Evolutionary conservation across 1,140 invertebrate genomes (phyloP), one percentile per base, ranked within the genome.

Genomic region (Leptopilina clavipes): DNA sequence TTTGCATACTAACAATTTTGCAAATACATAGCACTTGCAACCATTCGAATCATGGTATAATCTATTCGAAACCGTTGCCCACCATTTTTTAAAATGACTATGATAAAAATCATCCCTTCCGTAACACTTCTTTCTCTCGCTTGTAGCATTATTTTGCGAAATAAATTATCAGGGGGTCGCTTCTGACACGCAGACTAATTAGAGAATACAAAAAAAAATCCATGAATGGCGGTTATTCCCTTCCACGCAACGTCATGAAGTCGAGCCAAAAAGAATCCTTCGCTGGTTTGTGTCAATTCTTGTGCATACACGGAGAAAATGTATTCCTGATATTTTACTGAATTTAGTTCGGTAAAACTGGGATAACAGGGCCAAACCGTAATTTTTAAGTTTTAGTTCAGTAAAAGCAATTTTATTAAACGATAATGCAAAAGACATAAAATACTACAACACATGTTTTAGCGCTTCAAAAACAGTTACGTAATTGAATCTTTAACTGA

Each of bases 21-120:
- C 25, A 65, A 65, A n/a, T n/a, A n/a, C n/a, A 65, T 14, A n/a
- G 59, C 14, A 31, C 8, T 19, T 5, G 19, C 8, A 65, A 65
- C 7, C 56, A 37, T n/a, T 31, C 12, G 14, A 65, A 65, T 65
- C 59, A 37, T 65, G 12, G 12, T 22, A 6, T 9, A 59, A 59
- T 59, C 59, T 31, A 2, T 31, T 65, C 14, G 25, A 25, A 65
- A 65, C 22, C 22, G 22, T 31, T 31, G 25, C 12, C 25, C 59
- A n/a, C 22, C 59, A 65, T 65, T 65, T 65, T 31, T 65, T 3
- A 65, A 65, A 65, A 65, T 65, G 59, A 65, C 59, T 65, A 65
- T 65, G 22, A 65, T 65, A 65, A 65, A 65, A 65, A 65, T 65
- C 59, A 31, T 65, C 25, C 59, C 59, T 65, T 59, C 19, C 22